Base-by-base conservation (phyloP, 1,140 invertebrate genomes). In the Pygmarrhopalites habei region DNA sequence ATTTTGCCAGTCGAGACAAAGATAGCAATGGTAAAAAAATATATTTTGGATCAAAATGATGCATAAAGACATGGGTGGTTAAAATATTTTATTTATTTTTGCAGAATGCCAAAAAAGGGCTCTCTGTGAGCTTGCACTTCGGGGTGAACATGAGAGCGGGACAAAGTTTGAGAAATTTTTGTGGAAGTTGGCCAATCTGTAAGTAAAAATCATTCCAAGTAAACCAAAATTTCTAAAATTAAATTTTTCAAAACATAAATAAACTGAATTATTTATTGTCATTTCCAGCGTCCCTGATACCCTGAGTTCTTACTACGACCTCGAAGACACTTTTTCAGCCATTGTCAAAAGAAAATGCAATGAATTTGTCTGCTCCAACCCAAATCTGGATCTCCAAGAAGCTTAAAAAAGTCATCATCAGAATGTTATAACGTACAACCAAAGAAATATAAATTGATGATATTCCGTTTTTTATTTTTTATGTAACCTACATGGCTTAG, bases 151-250 rank as follows among this genome's bases (percentile, higher is more conserved):
- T 43, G 65, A 64, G 23, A 58, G 23, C 25, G 59, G 65, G 21
- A 67, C 68, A 19, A 70, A 66, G 49, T 70, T 70, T 56, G 68
- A 70, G 35, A 39, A 62, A 0, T 70, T 70, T 35, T 32, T 70
- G n/a, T 70, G 65, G 65, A 62, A 64, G n/a, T 47, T 70, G 15
- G 68, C 68, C 15, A 65, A 55, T 51, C 51, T 70, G 68, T 70
- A 64, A 65, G 65, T 44, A 29, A 25, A 58, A 28, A 21, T 58
- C n/a, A 28, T 32, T 58, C 19, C 15, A 23, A 51, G 29, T 12
- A 29, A 35, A n/a, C n/a, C 19, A 28, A 15, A 26, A 25, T 23
- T 44, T 12, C n/a, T 46, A 7, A 5, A 25, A 17, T 29, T 47
- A 15, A 59, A 10, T 17, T 28, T 26, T 30, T n/a, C 14, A 17